Conservation (phyloP, 2,888 invertebrate genomes). For the Anoplius nigerrimus region DNA sequence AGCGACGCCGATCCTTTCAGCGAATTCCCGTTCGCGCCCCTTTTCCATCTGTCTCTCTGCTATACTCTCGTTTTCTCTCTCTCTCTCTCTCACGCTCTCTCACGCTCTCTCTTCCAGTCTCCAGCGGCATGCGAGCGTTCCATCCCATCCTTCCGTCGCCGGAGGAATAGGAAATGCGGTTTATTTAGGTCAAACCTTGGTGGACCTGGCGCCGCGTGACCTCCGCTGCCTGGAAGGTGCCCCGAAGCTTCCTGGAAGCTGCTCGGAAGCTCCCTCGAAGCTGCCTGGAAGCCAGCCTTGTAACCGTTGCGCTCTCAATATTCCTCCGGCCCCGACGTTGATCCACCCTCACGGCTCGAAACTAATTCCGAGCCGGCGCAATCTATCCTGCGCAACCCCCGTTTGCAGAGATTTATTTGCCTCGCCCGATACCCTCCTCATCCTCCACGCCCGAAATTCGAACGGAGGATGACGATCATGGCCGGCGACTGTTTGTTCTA, state of each 20-base stretch:
- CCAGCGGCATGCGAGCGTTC: background rate
- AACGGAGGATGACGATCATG: too few relatives aligned
- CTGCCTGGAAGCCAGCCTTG: background rate
- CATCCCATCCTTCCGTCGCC: conserved; percentile 8
- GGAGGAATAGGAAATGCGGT: conserved; percentile 32
- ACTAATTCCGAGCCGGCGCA: conserved; percentile 33
- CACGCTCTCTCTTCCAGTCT: conserved; percentile 10
- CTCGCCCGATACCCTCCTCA: too few relatives aligned
- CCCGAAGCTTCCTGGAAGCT: background rate
- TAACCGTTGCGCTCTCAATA: background rate
- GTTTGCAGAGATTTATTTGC: conserved; percentile 21
- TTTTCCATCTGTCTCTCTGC: background rate
- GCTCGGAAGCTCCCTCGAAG: background rate
- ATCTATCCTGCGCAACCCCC: conserved; percentile 15
- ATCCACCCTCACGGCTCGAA: conserved; percentile 14
- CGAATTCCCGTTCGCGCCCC: conserved; percentile 4
- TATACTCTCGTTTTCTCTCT: background rate
- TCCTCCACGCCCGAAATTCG: too few relatives aligned
- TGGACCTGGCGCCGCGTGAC: conserved; percentile 4
- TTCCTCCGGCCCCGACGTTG: conserved; percentile 5
- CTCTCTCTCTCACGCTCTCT: background rate
- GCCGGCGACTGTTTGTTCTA: too few relatives aligned
- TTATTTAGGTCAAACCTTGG: conserved; percentile 40
- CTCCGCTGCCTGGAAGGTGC: background rate
- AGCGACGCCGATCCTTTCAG: conserved; percentile 14